A percentile compares a stretch with the other conserved stretches of the same genome.
These are phyloP conservation scores for Trichacis sp. DNA, from an alignment of 2,888 invertebrate genomes.

Conservation along the genomic window DNA sequence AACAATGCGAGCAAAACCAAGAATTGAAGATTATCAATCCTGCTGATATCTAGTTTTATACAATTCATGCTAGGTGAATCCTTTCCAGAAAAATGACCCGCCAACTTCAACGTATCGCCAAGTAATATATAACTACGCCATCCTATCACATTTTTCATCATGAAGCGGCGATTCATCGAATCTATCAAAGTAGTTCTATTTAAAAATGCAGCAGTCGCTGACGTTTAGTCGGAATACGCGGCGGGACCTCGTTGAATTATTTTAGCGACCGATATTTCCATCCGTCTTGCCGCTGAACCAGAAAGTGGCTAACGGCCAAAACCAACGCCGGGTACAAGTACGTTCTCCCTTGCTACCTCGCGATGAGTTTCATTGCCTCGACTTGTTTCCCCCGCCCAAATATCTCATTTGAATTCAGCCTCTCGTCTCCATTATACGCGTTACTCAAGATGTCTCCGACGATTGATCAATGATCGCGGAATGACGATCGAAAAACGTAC, in stretches of 20 bases:
- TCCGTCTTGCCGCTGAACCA: constrained; percentile 61
- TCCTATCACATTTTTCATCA: no score
- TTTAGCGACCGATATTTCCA: constrained; percentile 69
- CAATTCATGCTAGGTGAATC: no score
- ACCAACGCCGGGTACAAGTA: constrained; percentile 54
- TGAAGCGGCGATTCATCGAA: constrained; percentile 12
- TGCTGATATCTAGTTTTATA: no score
- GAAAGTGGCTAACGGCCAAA: constrained; percentile 57
- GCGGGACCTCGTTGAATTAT: constrained; percentile 63
- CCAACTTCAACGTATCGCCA: no score
- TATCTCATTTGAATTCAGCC: constrained; percentile 39
- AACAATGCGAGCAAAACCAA: no score
- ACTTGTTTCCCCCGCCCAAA: constrained; percentile 38
- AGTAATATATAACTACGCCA: no score
- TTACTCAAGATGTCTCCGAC: background rate
- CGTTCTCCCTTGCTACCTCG: constrained; percentile 38
- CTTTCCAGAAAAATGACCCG: no score
- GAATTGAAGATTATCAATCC: no score
- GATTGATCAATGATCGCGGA: background rate
- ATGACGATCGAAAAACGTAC: background rate
- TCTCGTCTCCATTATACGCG: constrained; percentile 10
- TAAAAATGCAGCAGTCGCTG: constrained; percentile 50
- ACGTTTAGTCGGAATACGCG: constrained; percentile 43
- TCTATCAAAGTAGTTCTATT: constrained; percentile 42
- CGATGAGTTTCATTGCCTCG: constrained; percentile 36